phyloP scores from a whole-genome alignment of 2,113 vertebrate species.

The Heptranchias perlo region DNA sequence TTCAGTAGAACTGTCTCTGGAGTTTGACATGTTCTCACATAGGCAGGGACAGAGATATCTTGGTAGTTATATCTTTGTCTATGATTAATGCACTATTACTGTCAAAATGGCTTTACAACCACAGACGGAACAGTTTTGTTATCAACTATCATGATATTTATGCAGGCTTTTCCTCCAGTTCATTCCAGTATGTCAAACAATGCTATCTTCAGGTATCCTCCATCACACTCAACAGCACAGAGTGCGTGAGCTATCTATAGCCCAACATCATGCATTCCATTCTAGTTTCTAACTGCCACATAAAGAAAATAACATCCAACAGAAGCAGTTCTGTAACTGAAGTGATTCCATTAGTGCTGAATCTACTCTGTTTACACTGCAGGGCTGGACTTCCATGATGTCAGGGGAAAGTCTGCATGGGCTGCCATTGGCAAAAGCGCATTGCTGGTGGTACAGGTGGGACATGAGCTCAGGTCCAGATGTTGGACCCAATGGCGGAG shows the following conservation, averaged over 20 bases:
- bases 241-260: too few relatives aligned
- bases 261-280: background rate
- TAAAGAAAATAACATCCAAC: background rate
- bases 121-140: background rate
- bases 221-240: too few relatives aligned
- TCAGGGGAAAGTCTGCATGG: background rate
- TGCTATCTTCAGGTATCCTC: background rate
- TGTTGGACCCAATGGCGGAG: too few relatives aligned
- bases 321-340: background rate
- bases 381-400: too few relatives aligned
- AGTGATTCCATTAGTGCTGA: background rate
- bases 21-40: background rate
- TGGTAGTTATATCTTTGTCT: too few relatives aligned
- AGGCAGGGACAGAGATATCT: too few relatives aligned
- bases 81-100: background rate
- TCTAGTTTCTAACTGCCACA: background rate
- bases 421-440: background rate
- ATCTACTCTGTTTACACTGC: background rate
- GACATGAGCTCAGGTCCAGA: too few relatives aligned
- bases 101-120: background rate
- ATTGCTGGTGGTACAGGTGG: background rate
- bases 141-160: background rate
- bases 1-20: background rate
- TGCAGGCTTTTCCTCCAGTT: too few relatives aligned
- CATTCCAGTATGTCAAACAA: background rate